Conservation (phyloP, 1,140 invertebrate genomes). For the Aporrectodea caliginosa region DNA sequence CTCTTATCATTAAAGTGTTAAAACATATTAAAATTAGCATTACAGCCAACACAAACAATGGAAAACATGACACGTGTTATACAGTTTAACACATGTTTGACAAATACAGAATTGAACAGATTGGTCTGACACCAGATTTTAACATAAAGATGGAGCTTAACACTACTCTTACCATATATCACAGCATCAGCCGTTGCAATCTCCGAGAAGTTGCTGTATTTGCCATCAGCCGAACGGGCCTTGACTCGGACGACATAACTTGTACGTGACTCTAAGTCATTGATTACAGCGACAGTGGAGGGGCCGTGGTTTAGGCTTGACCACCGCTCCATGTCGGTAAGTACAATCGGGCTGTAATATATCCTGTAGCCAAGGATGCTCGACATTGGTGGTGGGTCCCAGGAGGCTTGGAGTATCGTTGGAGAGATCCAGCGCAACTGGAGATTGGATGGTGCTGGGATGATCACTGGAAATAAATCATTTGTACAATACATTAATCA, state of each 20-base stretch:
- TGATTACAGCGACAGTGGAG: slow-evolving; percentile 64
- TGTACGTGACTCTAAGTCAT: slow-evolving; percentile 82
- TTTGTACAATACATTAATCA: too few relatives aligned
- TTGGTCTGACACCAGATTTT: too few relatives aligned
- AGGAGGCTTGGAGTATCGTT: slow-evolving; percentile 90
- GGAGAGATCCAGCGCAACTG: slow-evolving; percentile 61
- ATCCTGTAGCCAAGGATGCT: slow-evolving; percentile 78
- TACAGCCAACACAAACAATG: too few relatives aligned
- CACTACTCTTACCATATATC: too few relatives aligned
- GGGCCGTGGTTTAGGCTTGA: slow-evolving; percentile 44
- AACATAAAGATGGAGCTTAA: too few relatives aligned
- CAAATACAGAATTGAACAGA: too few relatives aligned
- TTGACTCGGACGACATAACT: slow-evolving; percentile 84
- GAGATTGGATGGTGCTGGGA: slow-evolving; percentile 75
- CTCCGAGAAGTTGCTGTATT: slow-evolving; percentile 48
- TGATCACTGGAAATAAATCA: background rate
- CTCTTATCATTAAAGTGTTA: too few relatives aligned
- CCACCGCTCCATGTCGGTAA: slow-evolving; percentile 45
- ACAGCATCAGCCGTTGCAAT: slow-evolving; percentile 6
- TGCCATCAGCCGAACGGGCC: slow-evolving; percentile 44
- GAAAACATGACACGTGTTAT: too few relatives aligned
- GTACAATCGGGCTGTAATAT: slow-evolving; percentile 47
- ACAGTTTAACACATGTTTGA: too few relatives aligned
- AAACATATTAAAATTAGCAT: too few relatives aligned
- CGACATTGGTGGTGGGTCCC: slow-evolving; percentile 70